Conservation (phyloP, 2,888 invertebrate genomes). For the Limnephilus marmoratus region DNA sequence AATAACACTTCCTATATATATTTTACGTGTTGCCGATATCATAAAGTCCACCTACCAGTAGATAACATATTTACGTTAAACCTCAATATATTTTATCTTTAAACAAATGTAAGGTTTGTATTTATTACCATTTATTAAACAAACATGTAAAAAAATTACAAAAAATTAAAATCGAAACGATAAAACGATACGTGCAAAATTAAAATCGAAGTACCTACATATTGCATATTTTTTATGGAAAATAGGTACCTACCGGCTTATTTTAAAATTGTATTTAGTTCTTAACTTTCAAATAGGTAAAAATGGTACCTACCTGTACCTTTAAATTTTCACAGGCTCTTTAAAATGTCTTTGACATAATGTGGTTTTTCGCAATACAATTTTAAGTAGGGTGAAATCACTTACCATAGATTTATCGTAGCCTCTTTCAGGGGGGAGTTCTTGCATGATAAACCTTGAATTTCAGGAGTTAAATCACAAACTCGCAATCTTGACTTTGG, state of each 20-base stretch:
- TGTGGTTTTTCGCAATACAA: background rate
- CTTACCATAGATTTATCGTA: conserved; percentile 41
- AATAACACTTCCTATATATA: background rate
- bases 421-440: conserved; percentile 13
- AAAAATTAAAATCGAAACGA: too few species aligned
- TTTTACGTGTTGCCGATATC: background rate
- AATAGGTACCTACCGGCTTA: too few species aligned
- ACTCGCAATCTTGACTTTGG: conserved; percentile 37
- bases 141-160: background rate
- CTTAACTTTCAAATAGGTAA: background rate
- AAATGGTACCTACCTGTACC: background rate
- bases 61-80: background rate
- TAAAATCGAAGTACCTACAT: background rate
- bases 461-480: background rate
- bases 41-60: background rate
- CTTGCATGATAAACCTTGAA: conserved; percentile 42
- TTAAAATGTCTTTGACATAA: background rate
- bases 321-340: background rate
- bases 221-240: background rate
- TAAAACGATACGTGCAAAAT: background rate
- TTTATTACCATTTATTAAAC: background rate
- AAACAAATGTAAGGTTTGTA: background rate
- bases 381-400: background rate
- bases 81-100: background rate
- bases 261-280: background rate